Percentiles rank a stretch among this genome's conserved stretches.
phyloP scores from a whole-genome alignment of 2,797 vertebrate species.

The Eulemur coronatus region DNA sequence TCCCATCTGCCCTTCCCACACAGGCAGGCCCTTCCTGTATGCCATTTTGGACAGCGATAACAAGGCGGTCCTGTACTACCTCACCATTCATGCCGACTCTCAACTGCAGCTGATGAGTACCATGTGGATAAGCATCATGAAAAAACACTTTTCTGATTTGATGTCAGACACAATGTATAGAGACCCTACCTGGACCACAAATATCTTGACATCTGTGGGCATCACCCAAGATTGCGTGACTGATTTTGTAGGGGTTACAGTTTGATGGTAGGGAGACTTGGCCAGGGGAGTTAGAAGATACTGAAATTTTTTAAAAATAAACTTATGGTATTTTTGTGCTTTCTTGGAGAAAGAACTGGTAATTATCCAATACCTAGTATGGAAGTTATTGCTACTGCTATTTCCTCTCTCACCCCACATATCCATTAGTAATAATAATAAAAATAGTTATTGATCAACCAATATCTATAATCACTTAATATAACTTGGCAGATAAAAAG shows the following conservation, averaged over 20 bases:
- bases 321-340: neutral
- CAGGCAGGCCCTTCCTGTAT: slow-evolving; percentile 88
- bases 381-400: neutral
- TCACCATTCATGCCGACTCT: slow-evolving; percentile 90
- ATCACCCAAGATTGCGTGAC: slow-evolving; percentile 80
- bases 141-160: slow-evolving; percentile 87
- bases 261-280: neutral
- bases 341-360: neutral
- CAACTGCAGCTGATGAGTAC: slow-evolving; percentile 89
- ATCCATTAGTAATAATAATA: neutral
- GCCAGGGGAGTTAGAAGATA: neutral
- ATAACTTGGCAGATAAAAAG: neutral
- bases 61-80: slow-evolving; percentile 89
- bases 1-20: slow-evolving; percentile 85
- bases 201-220: slow-evolving; percentile 87
- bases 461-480: neutral
- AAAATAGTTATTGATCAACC: neutral
- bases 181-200: slow-evolving; percentile 83
- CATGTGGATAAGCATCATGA: slow-evolving; percentile 88
- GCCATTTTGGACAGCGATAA: slow-evolving; percentile 87
- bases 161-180: slow-evolving; percentile 86
- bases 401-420: neutral
- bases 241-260: neutral
- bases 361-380: neutral
- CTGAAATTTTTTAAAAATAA: neutral